Evolutionary conservation across 2,113 vertebrate genomes (phyloP).

Genomic region (Nycticebus coucang): DNA sequence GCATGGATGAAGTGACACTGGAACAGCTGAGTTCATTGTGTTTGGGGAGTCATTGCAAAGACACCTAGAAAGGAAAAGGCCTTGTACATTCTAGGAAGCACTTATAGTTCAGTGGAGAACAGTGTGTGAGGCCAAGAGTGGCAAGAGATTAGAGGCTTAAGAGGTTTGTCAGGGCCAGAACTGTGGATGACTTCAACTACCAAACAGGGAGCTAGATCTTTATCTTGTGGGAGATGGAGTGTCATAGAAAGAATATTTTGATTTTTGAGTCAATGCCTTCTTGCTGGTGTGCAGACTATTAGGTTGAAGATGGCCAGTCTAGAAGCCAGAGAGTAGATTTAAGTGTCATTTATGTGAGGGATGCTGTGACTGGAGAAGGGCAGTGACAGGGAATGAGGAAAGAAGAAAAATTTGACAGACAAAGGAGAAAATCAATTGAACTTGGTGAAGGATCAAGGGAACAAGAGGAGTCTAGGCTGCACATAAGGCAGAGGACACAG

Average conservation of each 20-base stretch:
- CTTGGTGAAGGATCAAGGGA: background rate
- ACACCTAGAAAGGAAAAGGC: background rate
- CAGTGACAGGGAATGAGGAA: background rate
- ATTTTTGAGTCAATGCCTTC: background rate
- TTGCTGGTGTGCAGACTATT: background rate
- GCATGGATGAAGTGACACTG: background rate
- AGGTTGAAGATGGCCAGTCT: background rate
- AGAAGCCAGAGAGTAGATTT: conserved; percentile 10
- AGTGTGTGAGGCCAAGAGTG: background rate
- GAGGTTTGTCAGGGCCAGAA: background rate
- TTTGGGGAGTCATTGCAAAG: conserved; percentile 10
- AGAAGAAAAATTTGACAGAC: conserved; percentile 6
- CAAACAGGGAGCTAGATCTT: conserved; percentile 46
- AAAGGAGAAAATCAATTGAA: background rate
- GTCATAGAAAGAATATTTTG: background rate
- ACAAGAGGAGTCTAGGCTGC: background rate
- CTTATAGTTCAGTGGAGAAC: conserved; percentile 23
- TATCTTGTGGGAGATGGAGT: background rate
- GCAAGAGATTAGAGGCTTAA: background rate
- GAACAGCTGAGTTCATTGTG: background rate
- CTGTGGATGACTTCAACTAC: background rate
- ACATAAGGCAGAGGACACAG: background rate
- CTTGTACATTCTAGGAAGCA: background rate
- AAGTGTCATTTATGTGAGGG: background rate
- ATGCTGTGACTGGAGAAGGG: background rate